Conservation (phyloP, 2,113 vertebrate genomes). For the Cryptomyrus ogoouensis region DNA sequence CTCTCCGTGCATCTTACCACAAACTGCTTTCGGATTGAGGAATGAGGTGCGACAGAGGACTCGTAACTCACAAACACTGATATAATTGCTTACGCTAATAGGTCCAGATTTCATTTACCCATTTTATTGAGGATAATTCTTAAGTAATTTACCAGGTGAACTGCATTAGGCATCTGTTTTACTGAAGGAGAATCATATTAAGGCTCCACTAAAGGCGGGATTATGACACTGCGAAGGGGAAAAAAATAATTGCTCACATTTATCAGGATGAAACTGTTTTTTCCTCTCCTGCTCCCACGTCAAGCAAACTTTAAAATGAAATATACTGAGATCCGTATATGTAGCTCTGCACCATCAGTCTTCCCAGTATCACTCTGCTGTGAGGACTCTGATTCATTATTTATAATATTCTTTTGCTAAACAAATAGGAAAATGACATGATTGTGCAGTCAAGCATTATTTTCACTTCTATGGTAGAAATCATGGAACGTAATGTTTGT, state of each 20-base stretch:
- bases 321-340: background rate
- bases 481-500: background rate
- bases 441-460: background rate
- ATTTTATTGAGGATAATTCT: conserved; percentile 49
- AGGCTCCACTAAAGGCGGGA: conserved; percentile 1
- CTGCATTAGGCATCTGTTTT: conserved; percentile 55
- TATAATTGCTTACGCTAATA: conserved; percentile 48
- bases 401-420: background rate
- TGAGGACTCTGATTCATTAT: background rate
- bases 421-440: background rate
- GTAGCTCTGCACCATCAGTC: background rate
- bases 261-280: conserved; percentile 13
- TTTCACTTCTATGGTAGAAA: background rate
- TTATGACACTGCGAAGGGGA: conserved; percentile 30
- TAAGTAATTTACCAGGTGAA: conserved; percentile 55
- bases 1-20: background rate
- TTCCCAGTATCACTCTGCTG: background rate
- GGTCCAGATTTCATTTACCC: conserved; percentile 49
- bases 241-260: conserved; percentile 27
- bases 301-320: background rate
- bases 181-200: conserved; percentile 31
- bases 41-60: background rate
- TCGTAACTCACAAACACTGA: conserved; percentile 27
- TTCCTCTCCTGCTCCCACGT: conserved; percentile 11
- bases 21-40: background rate